Conservation (phyloP, 2,888 invertebrate genomes). For the Ypsolopha sequella region DNA sequence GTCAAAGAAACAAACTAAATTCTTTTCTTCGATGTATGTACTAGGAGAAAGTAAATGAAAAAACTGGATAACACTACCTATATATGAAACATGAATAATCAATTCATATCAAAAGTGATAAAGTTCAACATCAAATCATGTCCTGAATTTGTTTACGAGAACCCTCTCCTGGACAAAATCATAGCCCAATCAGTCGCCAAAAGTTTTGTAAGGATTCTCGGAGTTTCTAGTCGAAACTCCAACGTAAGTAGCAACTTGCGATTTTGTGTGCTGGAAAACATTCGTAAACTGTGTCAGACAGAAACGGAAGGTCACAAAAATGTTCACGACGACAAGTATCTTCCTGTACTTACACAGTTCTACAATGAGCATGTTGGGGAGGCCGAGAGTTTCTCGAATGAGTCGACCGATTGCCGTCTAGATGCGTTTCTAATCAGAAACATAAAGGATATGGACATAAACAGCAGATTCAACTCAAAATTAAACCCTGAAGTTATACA, state of each 20-base stretch:
- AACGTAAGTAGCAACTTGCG: constrained; percentile 37
- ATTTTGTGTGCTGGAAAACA: constrained; percentile 34
- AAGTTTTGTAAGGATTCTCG: constrained; percentile 46
- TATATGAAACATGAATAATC: constrained; percentile 54
- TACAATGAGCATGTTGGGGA: constrained; percentile 25
- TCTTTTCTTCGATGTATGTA: too few species aligned
- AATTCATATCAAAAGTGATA: constrained; percentile 43
- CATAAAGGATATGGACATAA: constrained; percentile 28
- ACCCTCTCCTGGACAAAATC: constrained; percentile 43
- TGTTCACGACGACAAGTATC: constrained; percentile 32
- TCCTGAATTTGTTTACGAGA: constrained; percentile 37
- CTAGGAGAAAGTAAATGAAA: too few species aligned
- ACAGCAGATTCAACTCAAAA: constrained; percentile 20
- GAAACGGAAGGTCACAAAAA: constrained; percentile 36
- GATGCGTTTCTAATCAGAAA: constrained; percentile 41
- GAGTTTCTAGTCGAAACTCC: constrained; percentile 28
- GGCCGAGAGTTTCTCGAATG: constrained; percentile 1
- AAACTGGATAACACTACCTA: too few species aligned
- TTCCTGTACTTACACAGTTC: constrained; percentile 25
- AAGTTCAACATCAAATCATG: constrained; percentile 29
- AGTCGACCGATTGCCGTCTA: constrained; percentile 23
- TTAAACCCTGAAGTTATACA: constrained; percentile 42
- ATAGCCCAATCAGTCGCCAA: constrained; percentile 40
- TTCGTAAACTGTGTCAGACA: constrained; percentile 39
- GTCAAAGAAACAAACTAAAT: too few species aligned